Conservation (phyloP, 2,888 invertebrate genomes). For the Steinernema hermaphroditum region DNA sequence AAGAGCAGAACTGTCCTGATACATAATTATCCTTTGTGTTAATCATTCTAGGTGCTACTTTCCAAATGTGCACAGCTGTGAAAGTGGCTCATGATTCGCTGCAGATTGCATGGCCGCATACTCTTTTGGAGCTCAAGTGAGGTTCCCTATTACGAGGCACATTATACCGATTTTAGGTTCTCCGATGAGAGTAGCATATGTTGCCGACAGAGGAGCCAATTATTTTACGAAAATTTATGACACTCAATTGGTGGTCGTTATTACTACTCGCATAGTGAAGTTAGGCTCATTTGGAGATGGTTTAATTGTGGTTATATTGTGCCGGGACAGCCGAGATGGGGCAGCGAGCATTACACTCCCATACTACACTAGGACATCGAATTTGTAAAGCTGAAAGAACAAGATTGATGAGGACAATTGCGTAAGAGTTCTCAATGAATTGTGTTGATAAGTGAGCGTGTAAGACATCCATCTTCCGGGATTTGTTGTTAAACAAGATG, state of each 20-base stretch:
- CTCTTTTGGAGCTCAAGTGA: no score
- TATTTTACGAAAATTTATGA: slow-evolving; percentile 8
- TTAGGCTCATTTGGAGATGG: not conserved
- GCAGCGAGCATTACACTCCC: not conserved
- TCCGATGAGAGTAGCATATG: not conserved
- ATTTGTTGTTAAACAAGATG: not conserved
- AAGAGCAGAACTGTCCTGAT: no score
- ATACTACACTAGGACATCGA: not conserved
- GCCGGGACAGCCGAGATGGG: not conserved
- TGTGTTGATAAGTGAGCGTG: slow-evolving; percentile 3
- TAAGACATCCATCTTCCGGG: slow-evolving; percentile 3
- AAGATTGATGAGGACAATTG: slow-evolving; percentile 27
- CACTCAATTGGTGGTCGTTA: not conserved
- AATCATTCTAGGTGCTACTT: no score
- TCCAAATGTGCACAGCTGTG: no score
- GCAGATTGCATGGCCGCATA: no score
- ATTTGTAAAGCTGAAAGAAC: not conserved
- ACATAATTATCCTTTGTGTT: no score
- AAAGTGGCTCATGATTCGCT: no score
- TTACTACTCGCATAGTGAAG: slow-evolving; percentile 8
- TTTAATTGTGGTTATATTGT: slow-evolving; percentile 18
- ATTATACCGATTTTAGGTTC: no score
- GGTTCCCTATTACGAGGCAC: no score
- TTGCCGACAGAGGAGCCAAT: slow-evolving; percentile 11
- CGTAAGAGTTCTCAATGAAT: slow-evolving; percentile 16